Percentiles rank a stretch among this genome's conserved stretches.
Conservation (phyloP, 2,888 invertebrate species). For the Parnassius smintheus region DNA sequence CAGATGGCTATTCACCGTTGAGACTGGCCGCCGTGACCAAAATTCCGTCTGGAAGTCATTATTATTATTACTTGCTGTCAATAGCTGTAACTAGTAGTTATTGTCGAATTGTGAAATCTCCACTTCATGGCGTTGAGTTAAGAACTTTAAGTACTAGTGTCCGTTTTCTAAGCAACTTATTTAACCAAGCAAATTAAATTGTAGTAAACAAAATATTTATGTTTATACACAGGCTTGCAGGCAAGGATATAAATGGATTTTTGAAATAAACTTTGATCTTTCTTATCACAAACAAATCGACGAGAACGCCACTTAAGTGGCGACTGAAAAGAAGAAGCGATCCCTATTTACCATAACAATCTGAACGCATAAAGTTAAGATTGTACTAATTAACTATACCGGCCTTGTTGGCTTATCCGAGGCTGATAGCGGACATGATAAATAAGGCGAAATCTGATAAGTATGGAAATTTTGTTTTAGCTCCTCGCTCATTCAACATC, state of each 20-base stretch:
- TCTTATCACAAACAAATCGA: slow-evolving; percentile 74
- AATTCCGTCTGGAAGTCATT: too few relatives aligned
- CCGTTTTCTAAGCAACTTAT: too few relatives aligned
- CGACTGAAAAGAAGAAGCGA: slow-evolving; percentile 44
- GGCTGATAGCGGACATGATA: slow-evolving; percentile 45
- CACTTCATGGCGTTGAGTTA: too few relatives aligned
- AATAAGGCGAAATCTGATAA: slow-evolving; percentile 53
- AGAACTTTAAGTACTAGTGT: too few relatives aligned
- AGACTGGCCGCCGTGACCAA: too few relatives aligned
- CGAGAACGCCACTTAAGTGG: slow-evolving; percentile 67
- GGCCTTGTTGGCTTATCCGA: slow-evolving; percentile 51
- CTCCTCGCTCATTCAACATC: slow-evolving; percentile 14
- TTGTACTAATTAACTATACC: slow-evolving; percentile 71
- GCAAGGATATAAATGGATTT: slow-evolving; percentile 40
- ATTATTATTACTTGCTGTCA: too few relatives aligned
- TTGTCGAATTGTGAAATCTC: too few relatives aligned
- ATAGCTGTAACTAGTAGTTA: too few relatives aligned
- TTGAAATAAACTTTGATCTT: slow-evolving; percentile 45
- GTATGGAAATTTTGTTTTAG: slow-evolving; percentile 37
- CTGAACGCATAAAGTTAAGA: slow-evolving; percentile 74
- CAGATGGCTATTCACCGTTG: too few relatives aligned
- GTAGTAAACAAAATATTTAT: slow-evolving; percentile 8
- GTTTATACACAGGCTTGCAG: slow-evolving; percentile 6
- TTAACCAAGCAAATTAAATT: slow-evolving; percentile 15
- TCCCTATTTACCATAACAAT: slow-evolving; percentile 72